Conservation (phyloP, 2,113 vertebrate species). For the Egretta garzetta region DNA sequence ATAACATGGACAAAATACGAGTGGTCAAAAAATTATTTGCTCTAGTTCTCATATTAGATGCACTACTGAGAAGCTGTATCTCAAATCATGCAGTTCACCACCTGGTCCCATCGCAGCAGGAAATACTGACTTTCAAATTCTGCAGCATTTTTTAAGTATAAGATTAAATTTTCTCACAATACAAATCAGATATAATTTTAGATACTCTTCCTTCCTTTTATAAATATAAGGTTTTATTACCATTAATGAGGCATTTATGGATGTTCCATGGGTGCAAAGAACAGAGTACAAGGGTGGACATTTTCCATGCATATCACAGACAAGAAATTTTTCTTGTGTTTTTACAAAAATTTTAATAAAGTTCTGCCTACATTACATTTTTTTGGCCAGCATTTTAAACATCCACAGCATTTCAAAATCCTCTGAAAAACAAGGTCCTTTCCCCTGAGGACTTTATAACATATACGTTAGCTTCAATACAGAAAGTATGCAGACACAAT, state of each 20-base stretch:
- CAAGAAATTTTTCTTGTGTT: neutral
- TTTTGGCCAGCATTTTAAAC: neutral
- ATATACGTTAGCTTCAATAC: neutral
- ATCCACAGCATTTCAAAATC: neutral
- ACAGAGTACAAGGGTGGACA: neutral
- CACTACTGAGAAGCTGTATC: neutral
- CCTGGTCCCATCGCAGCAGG: neutral
- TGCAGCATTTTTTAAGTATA: neutral
- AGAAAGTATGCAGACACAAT: neutral
- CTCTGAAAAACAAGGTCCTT: neutral
- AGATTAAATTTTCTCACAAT: neutral
- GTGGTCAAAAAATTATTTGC: neutral
- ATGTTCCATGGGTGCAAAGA: neutral
- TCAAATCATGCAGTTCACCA: neutral
- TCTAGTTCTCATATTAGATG: neutral
- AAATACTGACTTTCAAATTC: neutral
- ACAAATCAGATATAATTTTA: neutral
- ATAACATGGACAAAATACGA: neutral
- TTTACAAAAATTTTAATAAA: neutral
- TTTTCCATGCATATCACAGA: neutral
- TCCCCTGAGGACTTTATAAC: neutral
- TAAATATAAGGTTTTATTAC: neutral
- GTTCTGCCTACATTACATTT: neutral
- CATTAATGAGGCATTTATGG: neutral
- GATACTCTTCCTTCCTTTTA: neutral